Conservation (phyloP, 2,113 vertebrate genomes). For the Saccopteryx leptura region DNA sequence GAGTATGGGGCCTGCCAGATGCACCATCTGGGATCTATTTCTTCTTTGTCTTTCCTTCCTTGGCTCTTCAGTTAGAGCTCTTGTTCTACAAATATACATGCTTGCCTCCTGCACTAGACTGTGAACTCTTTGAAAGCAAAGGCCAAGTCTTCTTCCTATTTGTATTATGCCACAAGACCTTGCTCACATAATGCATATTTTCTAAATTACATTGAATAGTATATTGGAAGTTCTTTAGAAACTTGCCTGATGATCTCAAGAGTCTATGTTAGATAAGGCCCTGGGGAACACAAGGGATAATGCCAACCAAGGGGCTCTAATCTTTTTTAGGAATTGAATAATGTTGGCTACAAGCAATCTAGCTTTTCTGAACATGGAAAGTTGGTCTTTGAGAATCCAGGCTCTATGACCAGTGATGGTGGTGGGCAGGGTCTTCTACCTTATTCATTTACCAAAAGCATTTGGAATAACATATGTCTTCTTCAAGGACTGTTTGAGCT, state of each 20-base stretch:
- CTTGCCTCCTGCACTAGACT: neutral
- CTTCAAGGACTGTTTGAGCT: neutral
- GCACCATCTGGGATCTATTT: neutral
- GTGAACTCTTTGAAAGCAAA: neutral
- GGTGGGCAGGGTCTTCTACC: neutral
- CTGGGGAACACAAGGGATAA: neutral
- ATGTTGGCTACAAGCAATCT: neutral
- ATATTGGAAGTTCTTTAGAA: neutral
- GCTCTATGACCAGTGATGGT: neutral
- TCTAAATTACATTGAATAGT: neutral
- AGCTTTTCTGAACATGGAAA: neutral
- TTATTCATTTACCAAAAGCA: neutral
- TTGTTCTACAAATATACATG: neutral
- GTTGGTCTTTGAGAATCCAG: neutral
- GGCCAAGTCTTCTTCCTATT: neutral
- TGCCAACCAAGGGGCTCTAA: neutral
- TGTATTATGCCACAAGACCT: neutral
- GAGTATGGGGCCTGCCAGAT: neutral
- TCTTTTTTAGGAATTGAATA: neutral
- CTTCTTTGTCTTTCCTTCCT: neutral
- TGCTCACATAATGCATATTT: neutral
- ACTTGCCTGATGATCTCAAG: neutral
- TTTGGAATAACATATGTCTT: neutral
- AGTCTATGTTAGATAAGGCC: neutral
- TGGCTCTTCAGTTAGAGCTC: neutral